phyloP scores from a whole-genome alignment of 2,888 invertebrate species.

The Bellardia bayeri region DNA sequence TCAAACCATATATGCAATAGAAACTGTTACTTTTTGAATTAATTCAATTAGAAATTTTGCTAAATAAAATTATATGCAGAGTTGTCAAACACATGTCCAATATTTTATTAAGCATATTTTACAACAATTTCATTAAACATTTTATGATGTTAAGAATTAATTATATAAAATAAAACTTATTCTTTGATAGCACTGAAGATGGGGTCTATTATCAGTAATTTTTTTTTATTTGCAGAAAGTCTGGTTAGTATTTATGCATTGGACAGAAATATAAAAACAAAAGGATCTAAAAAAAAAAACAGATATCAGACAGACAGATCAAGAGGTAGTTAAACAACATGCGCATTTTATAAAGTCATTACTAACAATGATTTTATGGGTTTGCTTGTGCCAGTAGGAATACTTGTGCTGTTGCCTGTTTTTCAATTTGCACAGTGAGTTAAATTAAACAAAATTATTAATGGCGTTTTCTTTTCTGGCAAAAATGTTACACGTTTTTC shows the following conservation, averaged over 20 bases:
- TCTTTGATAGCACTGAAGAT: constrained; percentile 48
- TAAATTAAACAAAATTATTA: not conserved
- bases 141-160: too few relatives aligned
- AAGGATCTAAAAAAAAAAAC: not conserved
- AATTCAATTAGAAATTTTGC: too few relatives aligned
- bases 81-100: too few relatives aligned
- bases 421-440: not conserved
- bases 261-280: not conserved
- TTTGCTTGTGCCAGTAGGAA: constrained; percentile 42
- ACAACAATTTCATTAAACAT: too few relatives aligned
- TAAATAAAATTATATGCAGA: too few relatives aligned
- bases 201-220: constrained; percentile 29
- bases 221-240: constrained; percentile 36
- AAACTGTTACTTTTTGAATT: too few relatives aligned
- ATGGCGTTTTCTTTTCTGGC: too few relatives aligned
- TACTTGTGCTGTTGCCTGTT: constrained; percentile 7
- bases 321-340: constrained; percentile 29
- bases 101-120: too few relatives aligned
- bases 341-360: constrained; percentile 45
- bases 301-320: constrained; percentile 43
- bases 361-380: constrained; percentile 44
- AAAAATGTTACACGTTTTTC: too few relatives aligned
- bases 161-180: not conserved
- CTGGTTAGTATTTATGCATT: constrained; percentile 41
- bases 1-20: too few relatives aligned